Evolutionary conservation across 2,113 vertebrate genomes (phyloP).

Genomic region (Esox niger): DNA sequence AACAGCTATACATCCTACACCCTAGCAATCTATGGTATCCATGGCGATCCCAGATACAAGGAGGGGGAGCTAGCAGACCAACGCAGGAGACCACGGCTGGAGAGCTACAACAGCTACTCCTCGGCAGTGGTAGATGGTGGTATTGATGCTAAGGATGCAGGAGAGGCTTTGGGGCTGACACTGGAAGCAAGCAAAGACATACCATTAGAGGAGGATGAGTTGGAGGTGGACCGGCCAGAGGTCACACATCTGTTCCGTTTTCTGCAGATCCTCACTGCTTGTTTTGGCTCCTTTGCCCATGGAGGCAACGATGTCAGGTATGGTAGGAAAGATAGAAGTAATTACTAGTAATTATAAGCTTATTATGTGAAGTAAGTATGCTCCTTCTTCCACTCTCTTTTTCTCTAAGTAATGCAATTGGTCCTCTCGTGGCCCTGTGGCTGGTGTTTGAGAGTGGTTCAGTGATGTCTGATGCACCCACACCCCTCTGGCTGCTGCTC

Average conservation of each 20-base stretch:
- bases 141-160: rapidly evolving
- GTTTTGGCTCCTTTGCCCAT: slow-evolving; percentile 95
- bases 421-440: slow-evolving; percentile 89
- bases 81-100: slow-evolving; percentile 82
- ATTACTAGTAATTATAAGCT: neutral
- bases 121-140: slow-evolving; percentile 78
- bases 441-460: slow-evolving; percentile 79
- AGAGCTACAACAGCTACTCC: slow-evolving; percentile 92
- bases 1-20: slow-evolving; percentile 98
- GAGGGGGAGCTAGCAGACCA: slow-evolving; percentile 65
- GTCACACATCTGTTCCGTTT: slow-evolving; percentile 92
- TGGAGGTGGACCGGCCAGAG: slow-evolving; percentile 86
- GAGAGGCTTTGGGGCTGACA: slow-evolving; percentile 56
- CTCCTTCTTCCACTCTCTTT: slow-evolving; percentile 15
- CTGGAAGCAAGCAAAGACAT: slow-evolving; percentile 53
- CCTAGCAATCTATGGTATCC: slow-evolving; percentile 95
- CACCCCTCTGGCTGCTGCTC: slow-evolving; percentile 90
- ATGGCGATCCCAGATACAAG: slow-evolving; percentile 76
- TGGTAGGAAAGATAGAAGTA: slow-evolving; percentile 19
- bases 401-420: slow-evolving; percentile 88
- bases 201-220: slow-evolving; percentile 81
- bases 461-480: slow-evolving; percentile 75
- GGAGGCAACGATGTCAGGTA: slow-evolving; percentile 98
- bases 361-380: neutral
- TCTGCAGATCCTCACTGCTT: slow-evolving; percentile 93